Evolutionary conservation across 2,797 vertebrate genomes (phyloP), one percentile per base, ranked within the genome.

Genomic region (Rhinophrynus dorsalis): DNA sequence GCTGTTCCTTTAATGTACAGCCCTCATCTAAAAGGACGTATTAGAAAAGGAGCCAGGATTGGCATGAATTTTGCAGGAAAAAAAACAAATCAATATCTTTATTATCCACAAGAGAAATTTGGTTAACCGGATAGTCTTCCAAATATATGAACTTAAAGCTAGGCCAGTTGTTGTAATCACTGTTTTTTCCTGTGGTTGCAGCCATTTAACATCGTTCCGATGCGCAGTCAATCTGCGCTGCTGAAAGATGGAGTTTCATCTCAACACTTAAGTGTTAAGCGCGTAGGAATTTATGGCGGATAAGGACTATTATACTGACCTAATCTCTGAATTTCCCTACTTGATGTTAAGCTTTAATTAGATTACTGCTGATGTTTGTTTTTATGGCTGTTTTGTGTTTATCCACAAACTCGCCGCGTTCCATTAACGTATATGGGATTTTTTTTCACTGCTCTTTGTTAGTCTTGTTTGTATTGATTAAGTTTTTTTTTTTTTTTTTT

Each of bases 101-200:
- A 68, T 68, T 68, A 42, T 57, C 11, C 54, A 29, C 42, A 40
- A n/a, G 54, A 58, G 65, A 47, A 20, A 58, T 50, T 11, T 59
- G 54, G 29, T 10, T 35, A 37, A 58, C 21, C 40, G 13, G 51
- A 56, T n/a, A 11, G 20, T 26, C 52, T 38, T 47, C 37, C 52
- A 48, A 38, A 67, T 48, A 18, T 21, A 58, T 57, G 29, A 35
- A 48, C 9, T 32, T 40, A n/a, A 21, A 24, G 2, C 13, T 12
- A 7, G 12, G 6, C 6, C 13, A 15, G 40, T 3, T 18, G 21
- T 10, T 26, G 13, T 4, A n/a, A n/a, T 30, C 40, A 23, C 18
- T 15, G 8, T 18, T 18, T 5, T n/a, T n/a, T 55, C 38, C 3
- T 7, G 3, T n/a, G 13, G n/a, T 47, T 20, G 12, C 50, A 32